Conservation (phyloP, 2,888 invertebrate genomes). For the Erebia epiphron region DNA sequence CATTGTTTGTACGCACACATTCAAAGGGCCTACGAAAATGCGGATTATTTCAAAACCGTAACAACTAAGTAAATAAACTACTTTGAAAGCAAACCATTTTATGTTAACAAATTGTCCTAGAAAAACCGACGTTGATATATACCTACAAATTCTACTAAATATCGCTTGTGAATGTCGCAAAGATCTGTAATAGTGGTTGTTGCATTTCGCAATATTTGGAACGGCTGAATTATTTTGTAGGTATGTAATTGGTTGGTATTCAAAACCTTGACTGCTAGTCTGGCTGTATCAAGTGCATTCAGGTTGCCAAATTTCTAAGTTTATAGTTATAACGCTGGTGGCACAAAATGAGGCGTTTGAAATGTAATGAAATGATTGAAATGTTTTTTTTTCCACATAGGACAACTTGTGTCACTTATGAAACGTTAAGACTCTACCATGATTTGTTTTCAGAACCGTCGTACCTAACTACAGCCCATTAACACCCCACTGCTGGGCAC, state of each 20-base stretch:
- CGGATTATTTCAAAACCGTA: neutral
- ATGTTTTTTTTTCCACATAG: no score
- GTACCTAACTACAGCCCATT: no score
- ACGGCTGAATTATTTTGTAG: slow-evolving; percentile 4
- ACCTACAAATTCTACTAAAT: neutral
- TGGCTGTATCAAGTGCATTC: slow-evolving; percentile 30
- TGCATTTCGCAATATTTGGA: slow-evolving; percentile 14
- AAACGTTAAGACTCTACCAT: no score
- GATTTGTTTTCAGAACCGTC: no score
- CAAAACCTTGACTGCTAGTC: slow-evolving; percentile 35
- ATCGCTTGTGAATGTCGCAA: slow-evolving; percentile 1
- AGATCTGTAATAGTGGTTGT: slow-evolving; percentile 8
- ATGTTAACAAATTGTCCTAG: slow-evolving; percentile 13
- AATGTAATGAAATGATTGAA: no score
- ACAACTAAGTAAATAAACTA: neutral
- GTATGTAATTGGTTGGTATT: slow-evolving; percentile 26
- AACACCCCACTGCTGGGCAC: no score
- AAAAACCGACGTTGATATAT: slow-evolving; percentile 5
- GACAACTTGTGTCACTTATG: no score
- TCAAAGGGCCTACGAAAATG: neutral
- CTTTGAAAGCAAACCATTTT: neutral
- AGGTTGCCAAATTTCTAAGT: slow-evolving; percentile 30
- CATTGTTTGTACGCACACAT: no score
- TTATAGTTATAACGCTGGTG: neutral
- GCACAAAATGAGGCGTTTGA: neutral